Percentiles rank a stretch among this genome's conserved stretches.
Conservation (phyloP, 2,888 invertebrate species). For the Cryptocephalus moraei region DNA sequence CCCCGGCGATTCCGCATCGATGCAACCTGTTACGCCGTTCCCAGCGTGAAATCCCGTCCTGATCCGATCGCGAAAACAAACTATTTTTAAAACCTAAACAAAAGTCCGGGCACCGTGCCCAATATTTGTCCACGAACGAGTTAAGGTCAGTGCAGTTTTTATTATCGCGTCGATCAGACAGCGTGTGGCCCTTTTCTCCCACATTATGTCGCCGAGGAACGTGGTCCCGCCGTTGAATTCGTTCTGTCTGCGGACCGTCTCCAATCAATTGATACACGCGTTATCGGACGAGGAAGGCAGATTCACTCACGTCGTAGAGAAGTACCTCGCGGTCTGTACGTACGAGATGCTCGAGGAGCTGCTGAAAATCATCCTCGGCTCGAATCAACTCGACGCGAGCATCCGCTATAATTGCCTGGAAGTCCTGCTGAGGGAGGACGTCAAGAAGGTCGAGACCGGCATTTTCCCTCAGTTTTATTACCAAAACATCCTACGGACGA, state of each 20-base stretch:
- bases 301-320: conserved; percentile 38
- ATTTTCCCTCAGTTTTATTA: conserved; percentile 64
- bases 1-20: no score
- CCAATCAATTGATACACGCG: conserved; percentile 51
- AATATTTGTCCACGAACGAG: conserved; percentile 1
- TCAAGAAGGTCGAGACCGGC: conserved; percentile 55
- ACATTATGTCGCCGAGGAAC: conserved; percentile 54
- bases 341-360: conserved; percentile 60
- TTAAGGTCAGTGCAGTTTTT: conserved; percentile 1
- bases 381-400: conserved; percentile 56
- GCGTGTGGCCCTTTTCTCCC: not conserved
- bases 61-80: not conserved
- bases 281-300: conserved; percentile 48
- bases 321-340: conserved; percentile 41
- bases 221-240: conserved; percentile 50
- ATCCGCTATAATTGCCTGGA: conserved; percentile 56
- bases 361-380: conserved; percentile 51
- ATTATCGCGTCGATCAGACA: not conserved
- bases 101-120: not conserved
- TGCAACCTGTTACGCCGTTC: no score
- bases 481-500: conserved; percentile 55
- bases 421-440: conserved; percentile 53
- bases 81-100: not conserved
- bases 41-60: no score
- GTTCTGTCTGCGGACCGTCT: conserved; percentile 48